Evolutionary conservation across 2,888 invertebrate genomes (phyloP).

Genomic region (Tachina grossa): DNA sequence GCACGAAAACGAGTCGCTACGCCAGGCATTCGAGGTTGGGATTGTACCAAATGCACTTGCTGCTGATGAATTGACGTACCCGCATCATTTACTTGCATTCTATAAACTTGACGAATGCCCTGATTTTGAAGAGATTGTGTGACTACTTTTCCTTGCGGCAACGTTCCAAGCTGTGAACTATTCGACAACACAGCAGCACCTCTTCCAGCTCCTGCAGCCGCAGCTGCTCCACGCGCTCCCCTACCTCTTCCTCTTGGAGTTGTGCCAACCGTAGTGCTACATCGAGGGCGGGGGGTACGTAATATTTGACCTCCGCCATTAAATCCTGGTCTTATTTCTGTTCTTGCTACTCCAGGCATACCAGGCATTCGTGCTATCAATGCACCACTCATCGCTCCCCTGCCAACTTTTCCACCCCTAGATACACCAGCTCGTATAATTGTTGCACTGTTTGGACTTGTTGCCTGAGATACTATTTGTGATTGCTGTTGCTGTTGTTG

Average conservation of each 20-base stretch:
- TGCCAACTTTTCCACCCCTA: constrained; percentile 59
- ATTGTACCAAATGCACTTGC: constrained; percentile 73
- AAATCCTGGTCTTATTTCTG: constrained; percentile 52
- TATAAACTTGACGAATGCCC: constrained; percentile 69
- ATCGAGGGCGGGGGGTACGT: constrained; percentile 71
- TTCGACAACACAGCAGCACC: constrained; percentile 41
- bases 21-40: constrained; percentile 68
- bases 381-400: constrained; percentile 69
- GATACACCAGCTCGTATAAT: constrained; percentile 60
- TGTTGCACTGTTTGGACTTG: constrained; percentile 48
- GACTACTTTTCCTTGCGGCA: constrained; percentile 69
- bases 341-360: constrained; percentile 57
- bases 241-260: constrained; percentile 70
- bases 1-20: constrained; percentile 65
- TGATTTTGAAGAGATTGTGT: constrained; percentile 64
- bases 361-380: constrained; percentile 72
- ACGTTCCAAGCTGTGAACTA: constrained; percentile 43
- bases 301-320: constrained; percentile 67
- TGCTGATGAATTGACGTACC: constrained; percentile 59
- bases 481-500: constrained; percentile 61
- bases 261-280: constrained; percentile 65
- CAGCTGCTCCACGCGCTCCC: constrained; percentile 70
- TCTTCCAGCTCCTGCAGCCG: constrained; percentile 59
- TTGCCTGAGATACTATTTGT: constrained; percentile 58
- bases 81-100: constrained; percentile 64